Evolutionary conservation across 2,888 invertebrate species (phyloP), one percentile per base, ranked within the genome.

Genomic region (Agonopterix subpropinquella): DNA sequence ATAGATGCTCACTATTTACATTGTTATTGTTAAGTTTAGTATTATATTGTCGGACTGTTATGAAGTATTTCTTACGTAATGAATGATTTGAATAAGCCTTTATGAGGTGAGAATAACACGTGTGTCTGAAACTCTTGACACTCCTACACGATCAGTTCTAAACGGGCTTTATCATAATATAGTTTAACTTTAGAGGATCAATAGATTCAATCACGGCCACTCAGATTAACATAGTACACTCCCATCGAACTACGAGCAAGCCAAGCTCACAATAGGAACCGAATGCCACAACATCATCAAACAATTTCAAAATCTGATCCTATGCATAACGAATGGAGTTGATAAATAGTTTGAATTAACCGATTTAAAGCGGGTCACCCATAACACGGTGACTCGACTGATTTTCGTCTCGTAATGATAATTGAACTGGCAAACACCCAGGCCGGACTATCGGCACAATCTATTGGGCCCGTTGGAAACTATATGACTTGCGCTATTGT

Each of bases 291-390:
- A 86, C 85, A 87, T 78, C 78, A 83, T 85, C 84, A 85, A 85
- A 86, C 83, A 84, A 81, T 84, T 81, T 82, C 81, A 77, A 82
- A 85, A 85, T 87, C 83, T 78, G 83, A 84, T 84, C 82, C 80
- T 82, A 85, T 83, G 85, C 87, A 84, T 87, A 85, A 83, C 84
- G 84, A 84, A 84, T 84, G 72, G 78, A 78, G 77, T 83, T 81
- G 86, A 88, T 87, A 88, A 88, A 87, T 86, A 85, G 84, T 86
- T 85, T 80, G 84, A 87, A 88, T 87, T 87, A 85, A 88, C 88
- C 87, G 87, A 88, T 88, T 86, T 86, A 87, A 87, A 87, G 84
- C 88, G 88, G 88, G 88, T 88, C 88, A 87, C 85, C 84, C 85
- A 82, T 76, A 80, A 74, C 78, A 84, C 64, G 72, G 80, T 88